Evolutionary conservation across 2,113 vertebrate species (phyloP).

Genomic region (Paramormyrops kingsleyae): DNA sequence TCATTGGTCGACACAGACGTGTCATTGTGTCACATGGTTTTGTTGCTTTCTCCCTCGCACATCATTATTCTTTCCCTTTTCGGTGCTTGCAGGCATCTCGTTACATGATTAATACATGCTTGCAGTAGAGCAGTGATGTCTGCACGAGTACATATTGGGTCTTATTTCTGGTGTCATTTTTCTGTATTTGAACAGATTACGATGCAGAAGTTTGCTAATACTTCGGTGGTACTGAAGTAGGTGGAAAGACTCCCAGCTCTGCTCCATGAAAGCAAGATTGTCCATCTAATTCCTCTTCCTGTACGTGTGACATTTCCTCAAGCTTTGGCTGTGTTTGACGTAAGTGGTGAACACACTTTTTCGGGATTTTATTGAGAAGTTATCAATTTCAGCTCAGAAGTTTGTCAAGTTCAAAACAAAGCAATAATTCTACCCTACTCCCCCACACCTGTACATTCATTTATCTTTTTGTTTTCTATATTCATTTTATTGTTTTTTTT

Average conservation of each 20-base stretch:
- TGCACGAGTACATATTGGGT: slow-evolving; percentile 34
- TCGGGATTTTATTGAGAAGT: slow-evolving; percentile 65
- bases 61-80: slow-evolving; percentile 18
- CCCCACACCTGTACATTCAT: slow-evolving; percentile 41
- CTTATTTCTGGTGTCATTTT: slow-evolving; percentile 60
- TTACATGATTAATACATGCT: slow-evolving; percentile 57
- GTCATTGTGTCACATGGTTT: slow-evolving; percentile 55
- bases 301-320: slow-evolving; percentile 46
- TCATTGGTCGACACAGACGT: slow-evolving; percentile 71
- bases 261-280: slow-evolving; percentile 54
- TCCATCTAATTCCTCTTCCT: slow-evolving; percentile 33
- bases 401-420: slow-evolving; percentile 51
- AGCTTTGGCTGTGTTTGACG: slow-evolving; percentile 55
- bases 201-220: slow-evolving; percentile 61
- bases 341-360: slow-evolving; percentile 45
- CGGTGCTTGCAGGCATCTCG: slow-evolving; percentile 44
- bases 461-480: slow-evolving; percentile 41
- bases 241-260: slow-evolving; percentile 50
- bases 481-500: slow-evolving; percentile 32
- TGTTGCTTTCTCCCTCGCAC: slow-evolving; percentile 31
- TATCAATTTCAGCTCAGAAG: slow-evolving; percentile 47
- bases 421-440: slow-evolving; percentile 33
- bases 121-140: slow-evolving; percentile 48
- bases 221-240: slow-evolving; percentile 51
- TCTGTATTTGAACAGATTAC: slow-evolving; percentile 65